Conservation (phyloP, 92 coral and sea anemone genomes). For the Actinernus sp. region DNA sequence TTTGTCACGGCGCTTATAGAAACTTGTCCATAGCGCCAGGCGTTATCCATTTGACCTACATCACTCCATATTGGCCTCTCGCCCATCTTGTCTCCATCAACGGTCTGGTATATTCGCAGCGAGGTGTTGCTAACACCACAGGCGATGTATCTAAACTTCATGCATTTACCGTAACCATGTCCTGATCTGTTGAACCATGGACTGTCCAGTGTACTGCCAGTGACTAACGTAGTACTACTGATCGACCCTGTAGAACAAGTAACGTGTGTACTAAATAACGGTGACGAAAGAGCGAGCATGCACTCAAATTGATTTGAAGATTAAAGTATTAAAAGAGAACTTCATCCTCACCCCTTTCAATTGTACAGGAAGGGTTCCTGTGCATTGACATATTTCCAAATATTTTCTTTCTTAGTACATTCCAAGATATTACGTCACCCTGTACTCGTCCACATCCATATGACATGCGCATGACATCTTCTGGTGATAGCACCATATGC, state of each 20-base stretch:
- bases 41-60: not conserved
- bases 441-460: slow-evolving; percentile 12
- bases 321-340: no score
- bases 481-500: not conserved
- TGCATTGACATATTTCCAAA: not conserved
- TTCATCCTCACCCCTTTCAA: no score
- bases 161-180: slow-evolving; percentile 3
- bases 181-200: slow-evolving; percentile 17
- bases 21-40: slow-evolving; percentile 16
- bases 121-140: not conserved
- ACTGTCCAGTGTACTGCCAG: not conserved
- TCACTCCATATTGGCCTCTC: slow-evolving; percentile 6
- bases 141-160: slow-evolving; percentile 2
- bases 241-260: no score
- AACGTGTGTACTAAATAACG: no score
- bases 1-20: slow-evolving; percentile 4
- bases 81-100: not conserved
- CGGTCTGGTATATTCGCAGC: slow-evolving; percentile 1
- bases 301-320: no score
- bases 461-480: slow-evolving; percentile 25
- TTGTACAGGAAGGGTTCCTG: not conserved
- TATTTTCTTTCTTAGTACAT: not conserved
- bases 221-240: no score
- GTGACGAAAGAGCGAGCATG: no score
- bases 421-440: slow-evolving; percentile 16